phyloP scores from a whole-genome alignment of 2,888 invertebrate genomes.

The Syritta pipiens region DNA sequence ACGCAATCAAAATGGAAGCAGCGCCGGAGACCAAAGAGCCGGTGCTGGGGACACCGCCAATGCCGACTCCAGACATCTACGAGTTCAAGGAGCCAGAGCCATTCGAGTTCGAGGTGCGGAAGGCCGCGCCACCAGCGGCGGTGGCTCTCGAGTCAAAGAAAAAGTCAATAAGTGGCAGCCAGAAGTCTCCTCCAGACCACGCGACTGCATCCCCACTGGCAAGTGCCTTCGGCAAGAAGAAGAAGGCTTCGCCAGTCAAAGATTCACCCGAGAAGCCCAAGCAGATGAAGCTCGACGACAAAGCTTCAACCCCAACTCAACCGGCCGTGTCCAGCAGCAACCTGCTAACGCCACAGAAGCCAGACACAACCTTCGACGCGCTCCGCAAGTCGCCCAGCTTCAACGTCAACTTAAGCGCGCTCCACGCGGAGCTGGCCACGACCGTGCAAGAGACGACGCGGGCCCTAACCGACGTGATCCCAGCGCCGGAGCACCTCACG shows the following conservation, averaged over 20 bases:
- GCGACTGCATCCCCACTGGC: conserved; percentile 13
- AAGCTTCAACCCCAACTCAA: conserved; percentile 25
- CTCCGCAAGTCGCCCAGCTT: conserved; percentile 78
- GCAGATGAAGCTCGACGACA: conserved; percentile 71
- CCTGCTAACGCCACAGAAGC: conserved; percentile 38
- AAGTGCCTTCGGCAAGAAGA: conserved; percentile 71
- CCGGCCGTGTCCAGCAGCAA: conserved; percentile 38
- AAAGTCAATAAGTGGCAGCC: conserved; percentile 17
- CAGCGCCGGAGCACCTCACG: conserved; percentile 27
- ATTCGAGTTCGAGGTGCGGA: conserved; percentile 89
- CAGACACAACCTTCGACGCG: conserved; percentile 79
- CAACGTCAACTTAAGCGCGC: conserved; percentile 77
- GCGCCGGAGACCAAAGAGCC: conserved; percentile 69
- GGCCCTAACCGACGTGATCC: conserved; percentile 74
- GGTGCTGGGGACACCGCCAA: conserved; percentile 45
- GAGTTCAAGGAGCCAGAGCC: conserved; percentile 95
- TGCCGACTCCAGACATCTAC: conserved; percentile 83
- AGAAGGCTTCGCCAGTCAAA: conserved; percentile 76
- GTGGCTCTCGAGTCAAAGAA: conserved; percentile 62
- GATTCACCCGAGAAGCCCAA: conserved; percentile 75
- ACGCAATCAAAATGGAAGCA: conserved; percentile 43
- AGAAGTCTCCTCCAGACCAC: conserved; percentile 28
- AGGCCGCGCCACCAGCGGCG: conserved; percentile 63
- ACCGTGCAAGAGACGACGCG: conserved; percentile 77
- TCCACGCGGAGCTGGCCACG: conserved; percentile 77